Evolutionary conservation across 2,113 vertebrate species (phyloP).

Genomic region (Colius striatus): DNA sequence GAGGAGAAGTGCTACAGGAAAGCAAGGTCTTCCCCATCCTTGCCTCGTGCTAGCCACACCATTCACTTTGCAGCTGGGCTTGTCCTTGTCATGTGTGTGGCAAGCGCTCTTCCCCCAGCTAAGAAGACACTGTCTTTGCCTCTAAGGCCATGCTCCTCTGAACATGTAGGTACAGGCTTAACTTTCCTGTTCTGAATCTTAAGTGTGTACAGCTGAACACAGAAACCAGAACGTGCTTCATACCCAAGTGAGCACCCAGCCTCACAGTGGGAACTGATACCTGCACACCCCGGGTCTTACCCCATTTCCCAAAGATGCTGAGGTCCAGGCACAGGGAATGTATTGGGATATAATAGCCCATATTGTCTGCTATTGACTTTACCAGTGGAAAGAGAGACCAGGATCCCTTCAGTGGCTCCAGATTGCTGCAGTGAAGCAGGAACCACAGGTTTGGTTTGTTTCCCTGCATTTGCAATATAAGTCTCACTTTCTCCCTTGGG

Average conservation of each 20-base stretch:
- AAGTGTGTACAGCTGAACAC: not conserved
- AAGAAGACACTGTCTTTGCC: not conserved
- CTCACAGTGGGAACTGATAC: not conserved
- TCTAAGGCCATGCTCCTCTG: slow-evolving; percentile 1
- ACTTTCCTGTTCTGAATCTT: not conserved
- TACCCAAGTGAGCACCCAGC: not conserved
- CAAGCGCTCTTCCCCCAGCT: not conserved
- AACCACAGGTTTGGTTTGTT: slow-evolving; percentile 21
- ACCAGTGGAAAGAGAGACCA: not conserved
- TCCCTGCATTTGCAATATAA: not conserved
- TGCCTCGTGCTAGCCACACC: not conserved
- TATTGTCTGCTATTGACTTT: not conserved
- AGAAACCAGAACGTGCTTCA: not conserved
- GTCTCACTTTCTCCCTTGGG: not conserved
- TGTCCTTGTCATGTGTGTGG: rapidly evolving
- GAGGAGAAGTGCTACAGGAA: not conserved
- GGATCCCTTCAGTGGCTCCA: not conserved
- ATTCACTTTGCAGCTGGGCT: not conserved
- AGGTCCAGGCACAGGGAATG: not conserved
- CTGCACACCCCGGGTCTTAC: not conserved
- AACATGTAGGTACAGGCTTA: slow-evolving; percentile 36
- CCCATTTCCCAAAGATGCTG: not conserved
- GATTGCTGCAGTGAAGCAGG: not conserved
- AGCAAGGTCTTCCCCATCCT: not conserved
- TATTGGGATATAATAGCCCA: not conserved